Evolutionary conservation across 2,888 invertebrate genomes (phyloP), one percentile per base, ranked within the genome.

Genomic region (Dusona sp.): DNA sequence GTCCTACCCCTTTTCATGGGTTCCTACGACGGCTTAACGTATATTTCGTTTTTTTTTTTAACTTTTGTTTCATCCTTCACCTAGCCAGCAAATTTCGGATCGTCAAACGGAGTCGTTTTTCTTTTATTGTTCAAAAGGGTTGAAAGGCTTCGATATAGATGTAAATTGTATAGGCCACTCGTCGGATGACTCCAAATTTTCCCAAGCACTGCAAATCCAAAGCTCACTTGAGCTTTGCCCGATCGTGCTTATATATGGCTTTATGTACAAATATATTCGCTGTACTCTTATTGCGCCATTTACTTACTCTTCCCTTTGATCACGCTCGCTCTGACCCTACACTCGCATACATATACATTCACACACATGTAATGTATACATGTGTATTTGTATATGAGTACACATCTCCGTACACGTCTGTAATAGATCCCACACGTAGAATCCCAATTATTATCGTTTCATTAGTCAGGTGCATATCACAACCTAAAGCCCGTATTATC

Each of bases 271-370:
- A 79, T 57, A 54, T 73, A 65, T 65, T 51, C 75, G 25, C 33
- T 29, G 38, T 72, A 75, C 75, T 75, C 73, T 77, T 84, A 79
- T 75, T 65, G 57, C 83, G 84, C 82, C 87, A 83, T 87, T 85
- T 88, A 89, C 88, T 89, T 87, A 89, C 83, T 85, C 78, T 89
- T 88, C 87, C 78, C 89, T 89, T 89, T 89, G 88, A 89, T 89
- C 88, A 87, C 51, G 81, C 45, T 75, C 74, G 70, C 83, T 38
- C 72, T 19, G 67, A 22, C 57, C 54, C 57, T 38, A 33, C 29
- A 48, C 11, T 13, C 42, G 42, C 42, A 25, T 54, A n/a, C 9
- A 54, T 54, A 54, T n/a, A 51, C 51, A 33, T 38, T n/a, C 54
- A 54, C 22, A 54, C 54, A 9, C 22, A 22, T 54, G 11, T 11